Conservation (phyloP, 2,888 invertebrate genomes). For the Adela reaumurella region DNA sequence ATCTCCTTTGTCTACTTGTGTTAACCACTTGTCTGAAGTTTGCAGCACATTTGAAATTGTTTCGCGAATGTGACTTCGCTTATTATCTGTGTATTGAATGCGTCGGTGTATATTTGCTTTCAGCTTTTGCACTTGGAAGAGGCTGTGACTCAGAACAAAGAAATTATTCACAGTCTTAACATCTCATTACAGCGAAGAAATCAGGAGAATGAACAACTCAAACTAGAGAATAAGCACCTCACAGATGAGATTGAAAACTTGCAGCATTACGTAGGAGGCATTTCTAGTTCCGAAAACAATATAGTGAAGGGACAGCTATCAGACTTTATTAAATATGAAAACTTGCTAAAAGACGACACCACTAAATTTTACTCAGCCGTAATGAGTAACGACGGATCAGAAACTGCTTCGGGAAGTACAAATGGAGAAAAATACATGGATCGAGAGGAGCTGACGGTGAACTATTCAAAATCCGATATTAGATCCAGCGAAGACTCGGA, state of each 20-base stretch:
- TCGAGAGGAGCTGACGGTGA: slow-evolving; percentile 42
- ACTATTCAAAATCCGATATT: slow-evolving; percentile 40
- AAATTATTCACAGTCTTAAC: slow-evolving; percentile 68
- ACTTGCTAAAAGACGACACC: slow-evolving; percentile 38
- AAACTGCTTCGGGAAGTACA: slow-evolving; percentile 31
- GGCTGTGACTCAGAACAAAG: slow-evolving; percentile 65
- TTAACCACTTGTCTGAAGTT: too few relatives aligned
- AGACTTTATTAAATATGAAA: slow-evolving; percentile 44
- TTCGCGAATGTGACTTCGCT: background rate
- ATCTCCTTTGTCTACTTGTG: slow-evolving; percentile 5
- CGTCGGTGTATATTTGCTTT: slow-evolving; percentile 16
- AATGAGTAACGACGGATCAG: slow-evolving; percentile 29
- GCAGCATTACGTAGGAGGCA: slow-evolving; percentile 31
- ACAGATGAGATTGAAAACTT: slow-evolving; percentile 55
- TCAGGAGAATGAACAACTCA: slow-evolving; percentile 57
- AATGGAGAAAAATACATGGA: slow-evolving; percentile 49
- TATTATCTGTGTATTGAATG: background rate
- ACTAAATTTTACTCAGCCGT: slow-evolving; percentile 43
- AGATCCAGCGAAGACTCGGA: slow-evolving; percentile 32
- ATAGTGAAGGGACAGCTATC: slow-evolving; percentile 41
- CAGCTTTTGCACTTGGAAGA: slow-evolving; percentile 72
- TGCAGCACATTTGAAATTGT: too few relatives aligned
- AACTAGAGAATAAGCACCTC: slow-evolving; percentile 59
- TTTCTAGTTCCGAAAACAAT: slow-evolving; percentile 32
- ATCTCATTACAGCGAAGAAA: slow-evolving; percentile 67